phyloP scores from a whole-genome alignment of 2,113 vertebrate genomes.

The Panurus biarmicus region DNA sequence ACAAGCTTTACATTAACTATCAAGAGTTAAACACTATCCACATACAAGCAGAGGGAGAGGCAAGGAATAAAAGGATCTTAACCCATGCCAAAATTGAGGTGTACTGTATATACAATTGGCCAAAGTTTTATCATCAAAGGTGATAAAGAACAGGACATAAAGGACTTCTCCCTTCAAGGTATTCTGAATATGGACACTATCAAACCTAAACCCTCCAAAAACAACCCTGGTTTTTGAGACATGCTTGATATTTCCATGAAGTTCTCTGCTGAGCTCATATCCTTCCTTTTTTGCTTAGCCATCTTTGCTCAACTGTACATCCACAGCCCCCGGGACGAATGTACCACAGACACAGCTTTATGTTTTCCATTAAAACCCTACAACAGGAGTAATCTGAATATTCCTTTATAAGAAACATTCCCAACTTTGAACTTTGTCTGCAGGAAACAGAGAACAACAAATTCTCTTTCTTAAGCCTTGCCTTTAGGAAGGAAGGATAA shows the following conservation, averaged over 20 bases:
- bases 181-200: background rate
- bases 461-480: constrained; percentile 42
- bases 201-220: background rate
- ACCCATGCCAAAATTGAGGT: background rate
- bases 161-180: background rate
- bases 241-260: background rate
- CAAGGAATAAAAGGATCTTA: background rate
- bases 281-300: constrained; percentile 15
- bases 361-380: constrained; percentile 3
- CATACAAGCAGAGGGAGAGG: background rate
- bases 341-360: background rate
- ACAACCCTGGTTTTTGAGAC: background rate
- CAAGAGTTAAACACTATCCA: background rate
- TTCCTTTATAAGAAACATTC: constrained; percentile 16
- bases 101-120: background rate
- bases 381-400: background rate
- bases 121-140: background rate
- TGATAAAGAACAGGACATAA: background rate
- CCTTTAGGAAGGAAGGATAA: constrained; percentile 54
- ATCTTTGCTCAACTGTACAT: background rate
- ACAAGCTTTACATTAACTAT: background rate
- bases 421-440: background rate
- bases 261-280: background rate
- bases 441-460: constrained; percentile 7
- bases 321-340: background rate